Base-by-base conservation (phyloP, 1,140 invertebrate species). In the Rhyzopertha dominica region DNA sequence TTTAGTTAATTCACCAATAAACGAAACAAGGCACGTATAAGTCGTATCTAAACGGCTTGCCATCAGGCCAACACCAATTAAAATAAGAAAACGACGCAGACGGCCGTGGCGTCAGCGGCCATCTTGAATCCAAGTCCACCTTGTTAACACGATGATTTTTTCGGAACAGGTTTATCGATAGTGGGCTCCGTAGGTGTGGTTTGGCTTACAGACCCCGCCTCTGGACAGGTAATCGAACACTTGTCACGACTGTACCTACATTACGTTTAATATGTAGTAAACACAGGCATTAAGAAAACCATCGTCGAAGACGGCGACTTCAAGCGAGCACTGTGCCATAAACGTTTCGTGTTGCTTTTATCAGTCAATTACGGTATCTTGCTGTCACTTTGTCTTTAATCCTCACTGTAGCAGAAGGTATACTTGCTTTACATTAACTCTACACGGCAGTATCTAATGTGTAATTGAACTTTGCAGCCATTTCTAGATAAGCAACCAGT, bases 121-220 rank as follows among this genome's bases (percentile, higher is more conserved):
- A 62, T 62, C 60, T 62, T 62, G 58, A 55, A 59, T 50, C 46
- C 53, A 53, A 49, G 49, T 50, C 49, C 43, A 48, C 25, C 52
- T 56, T 58, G 55, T 62, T 60, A 58, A 58, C 56, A 62, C 40
- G 56, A 47, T 43, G 36, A 55, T 54, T 61, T 61, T 61, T 61
- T 61, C 54, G 39, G 51, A 53, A 60, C 60, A 55, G 56, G 58
- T 54, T 62, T 56, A 50, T 41, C 48, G 45, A 50, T 56, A 55
- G 49, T 56, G 48, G 56, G n/a, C n/a, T n/a, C 20, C 37, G 53
- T 47, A 54, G 56, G 56, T 48, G 56, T 53, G 54, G 53, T 53
- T 47, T 42, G 43, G 39, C 20, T 9, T 10, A 24, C 13, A 37
- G 36, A 43, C 41, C 36, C 41, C 55, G 51, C 55, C 55, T 52